phyloP scores from a whole-genome alignment of 2,888 invertebrate genomes.

The Vanessa cardui region DNA sequence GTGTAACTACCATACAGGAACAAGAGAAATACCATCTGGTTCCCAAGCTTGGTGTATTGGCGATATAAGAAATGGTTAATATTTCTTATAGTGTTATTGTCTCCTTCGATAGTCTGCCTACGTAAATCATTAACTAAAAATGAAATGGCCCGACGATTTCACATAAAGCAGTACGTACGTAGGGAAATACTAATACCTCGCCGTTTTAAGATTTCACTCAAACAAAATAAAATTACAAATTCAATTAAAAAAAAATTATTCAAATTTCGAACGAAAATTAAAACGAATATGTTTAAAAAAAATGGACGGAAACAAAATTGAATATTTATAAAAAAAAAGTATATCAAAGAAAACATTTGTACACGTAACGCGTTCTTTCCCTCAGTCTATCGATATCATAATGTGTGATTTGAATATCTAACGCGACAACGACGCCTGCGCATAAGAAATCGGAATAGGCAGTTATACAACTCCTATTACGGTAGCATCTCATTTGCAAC shows the following conservation, averaged over 20 bases:
- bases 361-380: constrained; percentile 21
- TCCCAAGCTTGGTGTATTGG: too few species aligned
- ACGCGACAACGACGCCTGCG: constrained; percentile 24
- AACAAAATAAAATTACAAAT: too few species aligned
- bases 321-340: background rate
- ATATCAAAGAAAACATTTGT: constrained; percentile 13
- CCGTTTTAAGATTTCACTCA: too few species aligned
- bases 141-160: too few species aligned
- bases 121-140: too few species aligned
- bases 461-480: constrained; percentile 43
- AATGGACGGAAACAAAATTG: background rate
- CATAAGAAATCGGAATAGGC: constrained; percentile 37
- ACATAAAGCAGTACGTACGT: too few species aligned
- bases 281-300: background rate
- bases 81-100: too few species aligned
- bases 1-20: too few species aligned
- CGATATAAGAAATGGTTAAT: too few species aligned
- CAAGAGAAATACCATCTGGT: too few species aligned
- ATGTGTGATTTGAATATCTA: constrained; percentile 35
- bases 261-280: background rate
- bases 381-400: constrained; percentile 22
- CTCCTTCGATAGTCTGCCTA: too few species aligned
- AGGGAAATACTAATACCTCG: too few species aligned
- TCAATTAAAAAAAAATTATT: background rate
- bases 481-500: constrained; percentile 43